Base-by-base conservation (phyloP, 2,113 vertebrate genomes). In the Puntigrus tetrazona region DNA sequence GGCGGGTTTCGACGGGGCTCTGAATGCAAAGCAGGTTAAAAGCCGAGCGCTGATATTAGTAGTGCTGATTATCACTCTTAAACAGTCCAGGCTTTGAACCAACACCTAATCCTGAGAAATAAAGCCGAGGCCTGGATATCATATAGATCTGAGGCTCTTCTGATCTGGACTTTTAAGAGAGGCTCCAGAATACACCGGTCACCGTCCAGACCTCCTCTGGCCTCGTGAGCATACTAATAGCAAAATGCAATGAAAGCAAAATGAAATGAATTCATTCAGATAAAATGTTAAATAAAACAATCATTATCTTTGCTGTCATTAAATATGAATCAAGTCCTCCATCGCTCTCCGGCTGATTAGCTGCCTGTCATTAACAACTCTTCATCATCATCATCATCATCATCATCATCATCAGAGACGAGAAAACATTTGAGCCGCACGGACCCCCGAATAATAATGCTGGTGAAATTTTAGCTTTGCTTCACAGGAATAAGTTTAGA, bases 1-100 rank as follows among this genome's bases (percentile, higher is more conserved):
- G 78, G 75, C 86, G 83, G 87, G 10, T 27, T 59, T 90, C 47
- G 22, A 16, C 18, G 75, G 11, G 41, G 16, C 25, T 87, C 90
- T 92, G 91, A 92, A 91, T 77, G 82, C 89, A 88, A 59, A 86
- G 91, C 89, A 89, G 92, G 93, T 92, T 86, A 92, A 92, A 92
- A 92, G 20, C 36, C 63, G 57, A 65, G 47, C 11, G 29, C 47
- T 76, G 57, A 27, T 27, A 61, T 61, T 27, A 61, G 25, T 27
- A 61, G 4, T 27, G 57, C 10, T 27, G 10, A 61, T 13, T 61
- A 5, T 27, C 27, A 61, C 57, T 59, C n/a, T 0, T 59, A 5
- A 59, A 59, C 9, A 5, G n/a, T 0, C 2, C 3, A 27, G 27
- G 27, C 61, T 63, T 63, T 31, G 5, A 63, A 7, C 14, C 22